Percentiles rank a stretch among this genome's conserved stretches.
These are phyloP conservation scores for Lasioglossum marginatum DNA, from an alignment of 2,888 invertebrate genomes.

Conservation along the genomic window DNA sequence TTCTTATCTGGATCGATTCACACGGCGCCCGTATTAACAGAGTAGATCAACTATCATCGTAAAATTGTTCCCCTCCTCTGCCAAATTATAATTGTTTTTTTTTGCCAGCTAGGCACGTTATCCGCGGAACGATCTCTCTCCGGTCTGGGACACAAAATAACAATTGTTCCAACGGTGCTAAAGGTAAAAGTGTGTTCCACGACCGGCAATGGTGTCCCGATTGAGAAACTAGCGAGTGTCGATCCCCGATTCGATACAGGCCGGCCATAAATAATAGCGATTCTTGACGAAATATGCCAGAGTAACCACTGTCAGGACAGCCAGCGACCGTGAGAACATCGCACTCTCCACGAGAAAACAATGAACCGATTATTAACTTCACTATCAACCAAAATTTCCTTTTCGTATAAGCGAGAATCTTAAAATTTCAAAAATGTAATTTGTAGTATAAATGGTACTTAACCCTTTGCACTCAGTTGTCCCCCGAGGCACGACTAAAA, in stretches of 20 bases:
- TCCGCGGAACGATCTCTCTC: not conserved
- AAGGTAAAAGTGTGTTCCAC: constrained; percentile 5
- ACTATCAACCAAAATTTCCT: not conserved
- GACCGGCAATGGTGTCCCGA: constrained; percentile 9
- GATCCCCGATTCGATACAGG: constrained; percentile 54
- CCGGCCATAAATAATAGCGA: constrained; percentile 69
- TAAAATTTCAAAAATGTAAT: too few relatives aligned
- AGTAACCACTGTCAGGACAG: constrained; percentile 19
- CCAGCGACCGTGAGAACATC: constrained; percentile 51
- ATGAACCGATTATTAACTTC: not conserved
- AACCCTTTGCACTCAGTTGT: too few relatives aligned
- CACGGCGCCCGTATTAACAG: not conserved
- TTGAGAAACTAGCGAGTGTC: constrained; percentile 49
- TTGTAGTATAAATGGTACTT: not conserved
- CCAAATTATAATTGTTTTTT: not conserved
- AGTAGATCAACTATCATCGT: not conserved
- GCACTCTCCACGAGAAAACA: not conserved
- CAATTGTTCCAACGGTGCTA: not conserved
- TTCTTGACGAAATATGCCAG: constrained; percentile 66
- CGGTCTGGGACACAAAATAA: constrained; percentile 12
- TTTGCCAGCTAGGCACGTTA: not conserved
- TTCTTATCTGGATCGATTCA: constrained; percentile 3
- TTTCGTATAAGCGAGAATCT: not conserved
- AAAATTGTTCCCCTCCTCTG: not conserved
- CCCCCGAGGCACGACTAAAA: too few relatives aligned